Conservation (phyloP, 2,888 invertebrate genomes). For the Perithous albicinctus region DNA sequence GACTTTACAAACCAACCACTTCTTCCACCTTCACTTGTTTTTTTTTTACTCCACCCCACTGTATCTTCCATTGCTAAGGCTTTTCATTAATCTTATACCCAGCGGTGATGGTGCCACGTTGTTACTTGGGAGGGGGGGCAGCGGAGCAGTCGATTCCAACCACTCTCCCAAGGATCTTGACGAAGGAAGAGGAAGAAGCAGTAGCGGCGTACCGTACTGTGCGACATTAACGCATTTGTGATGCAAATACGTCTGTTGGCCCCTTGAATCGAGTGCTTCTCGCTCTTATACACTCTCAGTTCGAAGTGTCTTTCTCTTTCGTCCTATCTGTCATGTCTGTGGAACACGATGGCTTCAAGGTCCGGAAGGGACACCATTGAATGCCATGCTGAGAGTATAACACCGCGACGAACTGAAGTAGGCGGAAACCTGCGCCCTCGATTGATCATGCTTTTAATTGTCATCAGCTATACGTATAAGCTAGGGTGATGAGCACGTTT, state of each 20-base stretch:
- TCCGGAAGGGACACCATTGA: constrained; percentile 38
- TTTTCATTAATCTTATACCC: constrained; percentile 76
- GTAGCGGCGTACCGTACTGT: constrained; percentile 28
- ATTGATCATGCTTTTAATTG: constrained; percentile 70
- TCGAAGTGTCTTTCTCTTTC: constrained; percentile 29
- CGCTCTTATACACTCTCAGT: constrained; percentile 16
- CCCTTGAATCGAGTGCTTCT: constrained; percentile 39
- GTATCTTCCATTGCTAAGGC: constrained; percentile 70
- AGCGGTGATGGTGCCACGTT: constrained; percentile 40
- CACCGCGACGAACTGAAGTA: constrained; percentile 34
- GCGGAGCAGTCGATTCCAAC: constrained; percentile 22
- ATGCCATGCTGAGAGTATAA: constrained; percentile 20
- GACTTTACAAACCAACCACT: constrained; percentile 40
- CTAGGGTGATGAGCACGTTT: not conserved
- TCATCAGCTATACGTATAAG: constrained; percentile 27
- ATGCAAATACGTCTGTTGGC: constrained; percentile 72
- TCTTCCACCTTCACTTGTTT: constrained; percentile 36
- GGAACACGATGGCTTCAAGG: not conserved
- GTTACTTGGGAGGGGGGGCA: constrained; percentile 47
- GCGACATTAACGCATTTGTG: constrained; percentile 76
- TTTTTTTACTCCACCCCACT: constrained; percentile 51
- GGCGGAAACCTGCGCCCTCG: constrained; percentile 48
- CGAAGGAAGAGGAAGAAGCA: constrained; percentile 33
- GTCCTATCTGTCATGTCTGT: constrained; percentile 5
- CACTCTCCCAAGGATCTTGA: constrained; percentile 30